These are phyloP conservation scores for Charaxes varanes DNA, from an alignment of 1,140 invertebrate genomes.

Conservation along the genomic window DNA sequence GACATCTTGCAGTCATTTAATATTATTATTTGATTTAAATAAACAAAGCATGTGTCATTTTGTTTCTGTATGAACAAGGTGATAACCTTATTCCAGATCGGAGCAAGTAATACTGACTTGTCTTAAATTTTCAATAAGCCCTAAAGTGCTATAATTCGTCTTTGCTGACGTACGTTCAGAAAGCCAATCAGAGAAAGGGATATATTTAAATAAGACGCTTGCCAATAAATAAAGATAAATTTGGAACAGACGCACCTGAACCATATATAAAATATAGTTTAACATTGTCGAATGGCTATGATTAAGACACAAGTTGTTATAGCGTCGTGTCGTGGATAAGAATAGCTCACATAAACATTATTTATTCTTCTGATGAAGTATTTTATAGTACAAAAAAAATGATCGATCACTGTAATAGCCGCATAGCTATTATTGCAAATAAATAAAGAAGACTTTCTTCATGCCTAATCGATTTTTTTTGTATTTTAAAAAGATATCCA, in stretches of 20 bases:
- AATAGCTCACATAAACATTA: no score
- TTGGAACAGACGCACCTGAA: conserved; percentile 11
- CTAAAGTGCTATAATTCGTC: conserved; percentile 49
- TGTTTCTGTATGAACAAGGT: conserved; percentile 30
- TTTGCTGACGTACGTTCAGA: conserved; percentile 34
- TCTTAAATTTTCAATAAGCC: conserved; percentile 50
- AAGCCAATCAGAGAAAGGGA: conserved; percentile 49
- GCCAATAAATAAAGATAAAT: conserved; percentile 45
- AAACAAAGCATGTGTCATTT: conserved; percentile 9
- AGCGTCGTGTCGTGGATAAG: no score
- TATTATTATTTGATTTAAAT: conserved; percentile 7
- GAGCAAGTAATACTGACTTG: conserved; percentile 40
- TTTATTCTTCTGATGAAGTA: no score
- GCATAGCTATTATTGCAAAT: no score
- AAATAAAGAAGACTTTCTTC: no score
- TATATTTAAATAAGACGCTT: conserved; percentile 57
- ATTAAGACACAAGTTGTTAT: no score
- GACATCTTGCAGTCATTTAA: conserved; percentile 36
- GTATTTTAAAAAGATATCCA: no score
- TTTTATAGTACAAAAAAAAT: no score
- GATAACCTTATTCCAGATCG: conserved; percentile 32
- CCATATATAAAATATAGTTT: no score
- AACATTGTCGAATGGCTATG: no score
- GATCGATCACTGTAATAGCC: no score
- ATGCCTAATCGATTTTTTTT: no score